Evolutionary conservation across 2,797 vertebrate genomes (phyloP), one percentile per base, ranked within the genome.

Genomic region (Aphelocoma californica): DNA sequence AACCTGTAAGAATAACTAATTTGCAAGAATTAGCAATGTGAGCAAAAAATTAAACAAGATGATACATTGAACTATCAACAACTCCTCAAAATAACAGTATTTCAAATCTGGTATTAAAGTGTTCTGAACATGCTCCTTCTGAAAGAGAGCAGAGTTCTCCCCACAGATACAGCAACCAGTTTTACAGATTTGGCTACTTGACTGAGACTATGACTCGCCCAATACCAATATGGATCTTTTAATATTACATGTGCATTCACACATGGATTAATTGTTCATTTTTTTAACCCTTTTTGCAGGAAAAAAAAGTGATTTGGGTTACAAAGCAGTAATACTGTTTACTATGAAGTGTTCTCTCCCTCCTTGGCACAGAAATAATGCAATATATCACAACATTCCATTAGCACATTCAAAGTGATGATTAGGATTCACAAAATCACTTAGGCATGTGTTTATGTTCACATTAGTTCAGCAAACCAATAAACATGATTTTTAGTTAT

Each of bases 391-490:
- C 38, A 93, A 70, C 34, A 82, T 66, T 77, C 40, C 53, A 71
- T 88, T 80, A 94, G 48, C 56, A 77, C 48, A 38, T 70, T 79
- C 31, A 66, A 84, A 90, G 61, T 29, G 62, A 86, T 72, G 34
- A 86, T 67, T 69, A 83, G 57, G 36, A 95, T 72, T 93, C 70
- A 86, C 25, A 73, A 86, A 93, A 91, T 65, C 62, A 94, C 58
- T 88, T 92, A 90, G 84, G 82, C 62, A 84, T 66, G 67, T 89
- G 48, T 57, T 95, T 94, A 78, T 65, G 42, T 74, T 86, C 87
- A 18, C 67, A 85, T 60, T 71, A 95, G 69, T 61, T 81, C 57
- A 88, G 57, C 24, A 92, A 88, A 86, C 53, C 18, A 82, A 73
- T 78, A 90, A 81, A 78, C 25, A 42, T 24, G 6, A 20, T 58